phyloP scores from a whole-genome alignment of 2,888 invertebrate genomes.

The Merodon equestris region DNA sequence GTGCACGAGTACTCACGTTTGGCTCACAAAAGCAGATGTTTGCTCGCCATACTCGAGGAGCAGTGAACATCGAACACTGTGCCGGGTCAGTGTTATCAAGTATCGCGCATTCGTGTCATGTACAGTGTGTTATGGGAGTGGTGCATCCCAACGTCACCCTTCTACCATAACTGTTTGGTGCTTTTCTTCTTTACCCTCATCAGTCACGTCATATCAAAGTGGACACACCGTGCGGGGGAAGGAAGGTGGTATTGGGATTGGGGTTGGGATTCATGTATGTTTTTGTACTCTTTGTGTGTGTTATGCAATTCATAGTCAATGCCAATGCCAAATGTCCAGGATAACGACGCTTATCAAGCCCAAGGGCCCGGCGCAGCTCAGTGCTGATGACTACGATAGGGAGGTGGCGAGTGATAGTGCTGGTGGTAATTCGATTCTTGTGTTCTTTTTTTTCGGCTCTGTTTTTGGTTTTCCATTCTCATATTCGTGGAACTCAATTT shows the following conservation, averaged over 20 bases:
- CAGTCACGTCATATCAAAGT: slow-evolving; percentile 55
- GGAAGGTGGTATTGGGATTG: neutral
- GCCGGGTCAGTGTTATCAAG: slow-evolving; percentile 62
- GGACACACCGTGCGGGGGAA: neutral
- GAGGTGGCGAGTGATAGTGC: slow-evolving; percentile 1
- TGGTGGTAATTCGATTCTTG: slow-evolving; percentile 63
- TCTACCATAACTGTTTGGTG: slow-evolving; percentile 8
- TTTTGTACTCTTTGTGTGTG: too few species aligned
- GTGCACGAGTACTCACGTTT: slow-evolving; percentile 40
- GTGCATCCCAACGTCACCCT: slow-evolving; percentile 1
- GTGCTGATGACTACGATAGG: too few species aligned
- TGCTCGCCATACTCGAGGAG: slow-evolving; percentile 18
- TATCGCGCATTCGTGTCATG: slow-evolving; percentile 61
- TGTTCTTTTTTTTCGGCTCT: slow-evolving; percentile 40
- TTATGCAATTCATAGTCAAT: slow-evolving; percentile 63
- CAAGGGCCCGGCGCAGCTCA: slow-evolving; percentile 19
- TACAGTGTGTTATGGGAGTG: slow-evolving; percentile 20
- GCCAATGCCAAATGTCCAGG: slow-evolving; percentile 62
- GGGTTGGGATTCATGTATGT: slow-evolving; percentile 38
- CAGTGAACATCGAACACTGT: slow-evolving; percentile 18
- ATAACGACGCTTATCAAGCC: slow-evolving; percentile 61
- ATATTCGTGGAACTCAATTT: slow-evolving; percentile 58
- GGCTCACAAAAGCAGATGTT: slow-evolving; percentile 45
- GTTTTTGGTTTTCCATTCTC: too few species aligned
- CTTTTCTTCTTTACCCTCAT: slow-evolving; percentile 22